phyloP scores from a whole-genome alignment of 2,113 vertebrate genomes.

The Sphyrna mokarran region DNA sequence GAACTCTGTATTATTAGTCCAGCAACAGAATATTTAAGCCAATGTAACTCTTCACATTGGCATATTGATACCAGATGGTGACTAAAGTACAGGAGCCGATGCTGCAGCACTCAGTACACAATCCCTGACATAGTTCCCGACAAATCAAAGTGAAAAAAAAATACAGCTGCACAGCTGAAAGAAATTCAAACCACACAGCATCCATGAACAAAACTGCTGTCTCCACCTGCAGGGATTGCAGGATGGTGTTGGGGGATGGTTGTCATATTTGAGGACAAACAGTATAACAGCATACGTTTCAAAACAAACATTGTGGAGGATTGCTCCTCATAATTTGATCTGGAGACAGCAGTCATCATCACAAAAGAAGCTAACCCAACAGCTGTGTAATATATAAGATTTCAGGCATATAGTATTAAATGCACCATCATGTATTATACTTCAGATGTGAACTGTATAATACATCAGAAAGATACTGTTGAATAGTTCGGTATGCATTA shows the following conservation, averaged over 20 bases:
- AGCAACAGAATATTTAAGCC: background rate
- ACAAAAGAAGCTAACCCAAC: background rate
- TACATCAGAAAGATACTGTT: no score
- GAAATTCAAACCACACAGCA: background rate
- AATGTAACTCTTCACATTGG: background rate
- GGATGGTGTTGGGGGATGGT: slow-evolving; percentile 40
- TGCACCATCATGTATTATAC: background rate
- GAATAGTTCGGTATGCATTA: background rate
- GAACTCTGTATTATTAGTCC: background rate
- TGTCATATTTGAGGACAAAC: slow-evolving; percentile 42
- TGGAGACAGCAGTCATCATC: background rate
- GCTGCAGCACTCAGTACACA: background rate
- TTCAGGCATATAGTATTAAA: background rate
- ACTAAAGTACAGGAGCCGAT: background rate
- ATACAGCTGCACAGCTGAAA: slow-evolving; percentile 42
- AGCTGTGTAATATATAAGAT: background rate
- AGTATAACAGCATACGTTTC: background rate
- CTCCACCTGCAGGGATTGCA: slow-evolving; percentile 24
- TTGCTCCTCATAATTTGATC: background rate
- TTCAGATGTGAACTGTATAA: background rate
- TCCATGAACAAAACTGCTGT: background rate
- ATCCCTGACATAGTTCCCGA: slow-evolving; percentile 50
- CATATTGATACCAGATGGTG: background rate
- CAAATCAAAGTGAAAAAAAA: slow-evolving; percentile 46
- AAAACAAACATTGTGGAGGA: background rate